A percentile compares a stretch with the other conserved stretches of the same genome.
Evolutionary conservation across 2,113 vertebrate genomes (phyloP).

Genomic region (Ramphastos sulfuratus): DNA sequence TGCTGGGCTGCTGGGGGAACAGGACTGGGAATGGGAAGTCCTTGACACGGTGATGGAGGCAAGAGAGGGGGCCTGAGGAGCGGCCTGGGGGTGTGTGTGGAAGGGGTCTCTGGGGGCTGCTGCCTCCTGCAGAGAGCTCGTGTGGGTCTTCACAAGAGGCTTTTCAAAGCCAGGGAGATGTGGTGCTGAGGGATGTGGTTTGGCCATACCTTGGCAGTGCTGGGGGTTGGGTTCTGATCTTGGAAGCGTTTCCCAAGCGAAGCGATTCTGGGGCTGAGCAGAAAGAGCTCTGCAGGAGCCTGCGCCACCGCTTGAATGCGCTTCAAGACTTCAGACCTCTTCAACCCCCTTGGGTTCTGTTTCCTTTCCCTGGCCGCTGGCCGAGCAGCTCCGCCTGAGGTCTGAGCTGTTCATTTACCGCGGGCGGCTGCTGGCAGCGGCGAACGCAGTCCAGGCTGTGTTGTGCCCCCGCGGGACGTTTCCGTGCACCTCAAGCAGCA

Average conservation of each 20-base stretch:
- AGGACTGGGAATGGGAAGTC: neutral
- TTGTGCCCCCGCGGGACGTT: neutral
- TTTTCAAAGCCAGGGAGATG: too few species aligned
- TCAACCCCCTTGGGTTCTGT: neutral
- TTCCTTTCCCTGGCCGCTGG: neutral
- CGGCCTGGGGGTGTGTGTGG: neutral
- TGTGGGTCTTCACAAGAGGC: neutral
- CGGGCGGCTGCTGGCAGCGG: neutral
- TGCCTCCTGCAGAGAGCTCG: neutral
- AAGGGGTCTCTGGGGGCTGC: neutral
- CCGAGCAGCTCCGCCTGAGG: neutral
- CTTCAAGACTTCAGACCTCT: neutral
- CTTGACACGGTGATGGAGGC: rapidly evolving
- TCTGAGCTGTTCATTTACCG: neutral
- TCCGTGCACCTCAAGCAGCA: neutral
- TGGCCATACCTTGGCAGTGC: too few species aligned
- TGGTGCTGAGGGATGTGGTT: too few species aligned
- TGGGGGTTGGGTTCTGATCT: too few species aligned
- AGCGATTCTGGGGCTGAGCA: neutral
- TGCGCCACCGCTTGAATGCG: neutral
- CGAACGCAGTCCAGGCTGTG: neutral
- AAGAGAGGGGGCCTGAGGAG: neutral
- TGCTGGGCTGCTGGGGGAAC: neutral
- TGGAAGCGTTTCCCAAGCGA: neutral
- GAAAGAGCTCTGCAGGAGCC: neutral